phyloP scores from a whole-genome alignment of 1,140 invertebrate species.

The Papilio polytes region DNA sequence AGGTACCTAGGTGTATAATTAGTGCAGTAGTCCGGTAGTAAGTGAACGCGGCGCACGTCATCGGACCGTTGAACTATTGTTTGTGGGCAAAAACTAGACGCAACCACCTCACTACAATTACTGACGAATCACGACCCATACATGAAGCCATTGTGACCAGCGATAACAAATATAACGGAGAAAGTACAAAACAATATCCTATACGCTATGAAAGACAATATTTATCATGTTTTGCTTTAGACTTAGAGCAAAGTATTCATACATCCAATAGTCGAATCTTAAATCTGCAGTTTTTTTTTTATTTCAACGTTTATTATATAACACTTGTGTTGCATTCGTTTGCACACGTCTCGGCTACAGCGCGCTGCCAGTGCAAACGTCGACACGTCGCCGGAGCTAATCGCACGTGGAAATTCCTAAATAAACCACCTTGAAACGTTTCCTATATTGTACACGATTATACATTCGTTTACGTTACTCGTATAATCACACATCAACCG shows the following conservation, averaged over 20 bases:
- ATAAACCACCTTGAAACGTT: not conserved
- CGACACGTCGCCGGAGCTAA: not conserved
- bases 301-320: not conserved
- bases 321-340: not conserved
- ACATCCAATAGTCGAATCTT: too few relatives aligned
- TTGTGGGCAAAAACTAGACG: not conserved
- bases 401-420: slow-evolving; percentile 26
- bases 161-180: not conserved
- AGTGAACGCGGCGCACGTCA: not conserved
- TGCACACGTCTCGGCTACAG: not conserved
- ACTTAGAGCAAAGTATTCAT: too few relatives aligned
- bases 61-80: not conserved
- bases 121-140: not conserved
- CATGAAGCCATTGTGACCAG: not conserved
- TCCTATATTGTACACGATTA: not conserved
- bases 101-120: not conserved
- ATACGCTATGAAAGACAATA: not conserved
- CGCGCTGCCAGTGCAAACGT: not conserved
- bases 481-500: not conserved
- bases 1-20: slow-evolving; percentile 12
- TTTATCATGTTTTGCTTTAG: too few relatives aligned
- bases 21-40: not conserved
- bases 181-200: not conserved
- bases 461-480: not conserved
- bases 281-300: too few relatives aligned